Percentiles rank a stretch among this genome's conserved stretches.
phyloP scores from a whole-genome alignment of 2,113 vertebrate genomes.

The Quiscalus mexicanus region DNA sequence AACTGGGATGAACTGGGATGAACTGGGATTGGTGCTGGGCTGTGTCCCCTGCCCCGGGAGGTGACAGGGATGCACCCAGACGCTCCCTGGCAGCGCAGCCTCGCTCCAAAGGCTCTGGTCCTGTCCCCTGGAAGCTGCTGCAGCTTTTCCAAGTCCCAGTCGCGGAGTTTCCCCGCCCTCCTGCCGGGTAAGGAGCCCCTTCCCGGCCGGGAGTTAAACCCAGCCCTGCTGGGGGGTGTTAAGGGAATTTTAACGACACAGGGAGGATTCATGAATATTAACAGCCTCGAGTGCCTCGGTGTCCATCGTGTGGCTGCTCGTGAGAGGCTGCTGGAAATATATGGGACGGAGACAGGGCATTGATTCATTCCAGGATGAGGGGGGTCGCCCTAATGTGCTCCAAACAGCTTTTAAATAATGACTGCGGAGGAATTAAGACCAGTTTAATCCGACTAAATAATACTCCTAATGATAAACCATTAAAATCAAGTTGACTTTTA shows the following conservation, averaged over 20 bases:
- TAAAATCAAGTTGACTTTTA: conserved; percentile 44
- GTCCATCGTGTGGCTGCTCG: not conserved
- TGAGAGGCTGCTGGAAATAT: not conserved
- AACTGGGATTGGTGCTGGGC: accelerated
- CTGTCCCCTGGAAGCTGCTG: not conserved
- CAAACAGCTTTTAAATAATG: conserved; percentile 8
- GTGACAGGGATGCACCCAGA: not conserved
- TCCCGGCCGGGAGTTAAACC: not conserved
- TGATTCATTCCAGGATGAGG: not conserved
- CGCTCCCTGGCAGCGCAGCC: not conserved
- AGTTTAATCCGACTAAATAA: conserved; percentile 48
- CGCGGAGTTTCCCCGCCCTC: not conserved
- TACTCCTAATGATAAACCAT: conserved; percentile 34
- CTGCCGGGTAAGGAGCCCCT: not conserved
- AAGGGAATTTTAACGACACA: not conserved
- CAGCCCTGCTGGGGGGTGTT: accelerated
- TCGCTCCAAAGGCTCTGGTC: not conserved
- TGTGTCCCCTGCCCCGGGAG: not conserved
- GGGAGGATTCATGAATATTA: not conserved
- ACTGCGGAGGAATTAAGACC: not conserved
- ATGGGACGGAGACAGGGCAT: not conserved
- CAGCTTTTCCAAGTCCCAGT: not conserved
- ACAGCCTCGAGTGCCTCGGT: not conserved
- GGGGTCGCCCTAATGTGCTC: not conserved
- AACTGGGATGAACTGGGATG: accelerated